Base-by-base conservation (phyloP, 2,797 vertebrate genomes). In the Clarias platycephalus region DNA sequence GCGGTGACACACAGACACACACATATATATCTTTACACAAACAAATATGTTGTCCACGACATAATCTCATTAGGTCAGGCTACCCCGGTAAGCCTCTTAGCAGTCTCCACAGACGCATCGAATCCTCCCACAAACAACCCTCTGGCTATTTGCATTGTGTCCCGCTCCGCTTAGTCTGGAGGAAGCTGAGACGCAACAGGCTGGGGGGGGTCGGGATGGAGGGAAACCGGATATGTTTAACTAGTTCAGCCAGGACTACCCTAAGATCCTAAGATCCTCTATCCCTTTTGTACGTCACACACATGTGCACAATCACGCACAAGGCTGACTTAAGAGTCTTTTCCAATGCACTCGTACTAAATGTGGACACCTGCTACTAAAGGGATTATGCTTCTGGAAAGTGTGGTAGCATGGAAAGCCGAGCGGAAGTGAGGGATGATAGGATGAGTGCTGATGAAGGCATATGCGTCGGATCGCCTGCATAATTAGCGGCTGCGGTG, bases 31-130 rank as follows among this genome's bases (percentile, higher is more conserved):
- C 71, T 58, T 57, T 24, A 70, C 40, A 76, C 34, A 81, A 49
- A 80, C 40, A 79, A 57, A 62, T 67, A 31, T 60, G 22, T 31
- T 49, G 75, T 67, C 31, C 18, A 63, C 44, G 26, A 31, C 77
- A 70, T 67, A 82, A 88, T 89, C 88, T 83, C 5, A 64, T 88
- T 86, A 88, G 86, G 72, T 85, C 84, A 87, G 89, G 88, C 85
- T 84, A 89, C 66, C 87, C 85, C 80, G 20, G 82, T 88, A 89
- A 90, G 85, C 87, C 84, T 83, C 84, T 90, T 89, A 89, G 34
- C 66, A 28, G 60, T 81, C 60, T 66, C 62, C 81, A 79, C 44
- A 90, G 78, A 86, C 55, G 77, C 44, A 49, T 72, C 66, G 62
- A 82, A 62, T 37, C 72, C n/a, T 66, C 55, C 67, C 57, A 76